Conservation (phyloP, 1,140 invertebrate genomes). For the Euura lappo region DNA sequence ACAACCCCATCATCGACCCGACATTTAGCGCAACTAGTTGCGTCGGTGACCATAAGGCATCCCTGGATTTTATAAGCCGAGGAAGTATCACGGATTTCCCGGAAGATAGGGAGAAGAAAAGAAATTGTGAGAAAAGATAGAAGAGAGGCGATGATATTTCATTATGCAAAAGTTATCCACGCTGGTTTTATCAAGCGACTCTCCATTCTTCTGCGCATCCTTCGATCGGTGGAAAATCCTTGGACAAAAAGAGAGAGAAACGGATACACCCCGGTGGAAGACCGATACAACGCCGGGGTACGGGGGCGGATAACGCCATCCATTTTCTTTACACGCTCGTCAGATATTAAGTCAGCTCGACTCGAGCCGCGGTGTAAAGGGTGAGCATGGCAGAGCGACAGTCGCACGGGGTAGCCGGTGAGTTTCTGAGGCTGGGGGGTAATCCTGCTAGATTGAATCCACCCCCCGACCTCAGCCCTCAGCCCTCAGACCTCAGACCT, state of each 20-base stretch:
- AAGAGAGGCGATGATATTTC: too few species aligned
- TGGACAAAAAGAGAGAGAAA: background rate
- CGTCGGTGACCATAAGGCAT: background rate
- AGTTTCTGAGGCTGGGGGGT: slow-evolving; percentile 19
- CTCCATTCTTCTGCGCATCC: background rate
- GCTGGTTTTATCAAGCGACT: background rate
- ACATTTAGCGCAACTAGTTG: background rate
- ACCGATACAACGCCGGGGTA: background rate
- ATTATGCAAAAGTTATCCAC: too few species aligned
- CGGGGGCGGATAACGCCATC: background rate
- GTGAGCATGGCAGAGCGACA: background rate
- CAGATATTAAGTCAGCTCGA: slow-evolving; percentile 13
- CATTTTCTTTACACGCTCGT: slow-evolving; percentile 9
- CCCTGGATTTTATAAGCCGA: too few species aligned
- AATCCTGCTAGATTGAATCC: slow-evolving; percentile 48
- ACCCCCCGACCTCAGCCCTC: slow-evolving; percentile 17
- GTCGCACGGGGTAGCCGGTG: background rate
- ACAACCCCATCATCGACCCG: background rate
- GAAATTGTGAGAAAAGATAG: background rate
- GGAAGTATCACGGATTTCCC: background rate
- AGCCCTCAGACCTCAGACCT: background rate
- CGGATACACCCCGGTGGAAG: background rate
- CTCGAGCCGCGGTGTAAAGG: background rate
- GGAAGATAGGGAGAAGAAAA: background rate
- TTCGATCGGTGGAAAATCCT: background rate